Percentiles rank a stretch among this genome's conserved stretches.
These are phyloP conservation scores for Vespertilio murinus DNA, from an alignment of 2,797 vertebrate genomes.

Conservation along the genomic window DNA sequence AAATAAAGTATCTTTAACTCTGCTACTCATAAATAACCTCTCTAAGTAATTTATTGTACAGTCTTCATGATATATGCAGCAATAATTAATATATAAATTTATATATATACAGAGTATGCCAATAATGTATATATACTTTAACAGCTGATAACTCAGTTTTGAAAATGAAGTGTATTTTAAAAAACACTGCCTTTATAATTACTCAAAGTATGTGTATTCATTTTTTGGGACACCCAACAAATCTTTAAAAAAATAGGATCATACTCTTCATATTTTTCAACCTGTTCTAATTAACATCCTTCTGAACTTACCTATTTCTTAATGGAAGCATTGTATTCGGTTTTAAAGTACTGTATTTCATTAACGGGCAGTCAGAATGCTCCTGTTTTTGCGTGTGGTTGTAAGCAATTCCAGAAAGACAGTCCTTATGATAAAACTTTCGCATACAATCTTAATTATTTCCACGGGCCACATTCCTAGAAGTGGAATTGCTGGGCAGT, in stretches of 20 bases:
- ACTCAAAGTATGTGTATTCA: too few species aligned
- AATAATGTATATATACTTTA: too few species aligned
- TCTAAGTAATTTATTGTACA: background rate
- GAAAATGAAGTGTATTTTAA: too few species aligned
- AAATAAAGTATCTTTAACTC: background rate
- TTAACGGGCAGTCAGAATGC: background rate
- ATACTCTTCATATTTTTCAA: background rate
- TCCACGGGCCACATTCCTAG: background rate
- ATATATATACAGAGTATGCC: background rate
- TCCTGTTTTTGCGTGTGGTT: background rate
- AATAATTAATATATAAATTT: background rate
- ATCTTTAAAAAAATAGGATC: background rate
- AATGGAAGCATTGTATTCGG: background rate
- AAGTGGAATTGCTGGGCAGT: background rate
- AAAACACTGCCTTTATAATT: too few species aligned
- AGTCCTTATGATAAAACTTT: background rate
- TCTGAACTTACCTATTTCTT: slow-evolving; percentile 12
- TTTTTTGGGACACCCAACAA: too few species aligned
- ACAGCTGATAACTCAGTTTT: too few species aligned
- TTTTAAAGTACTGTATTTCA: background rate
- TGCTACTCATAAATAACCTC: background rate
- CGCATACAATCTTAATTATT: background rate
- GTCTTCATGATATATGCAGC: background rate
- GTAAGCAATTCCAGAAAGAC: background rate
- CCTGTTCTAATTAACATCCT: background rate